phyloP scores from a whole-genome alignment of 2,888 invertebrate genomes.

The Neria commutata region DNA sequence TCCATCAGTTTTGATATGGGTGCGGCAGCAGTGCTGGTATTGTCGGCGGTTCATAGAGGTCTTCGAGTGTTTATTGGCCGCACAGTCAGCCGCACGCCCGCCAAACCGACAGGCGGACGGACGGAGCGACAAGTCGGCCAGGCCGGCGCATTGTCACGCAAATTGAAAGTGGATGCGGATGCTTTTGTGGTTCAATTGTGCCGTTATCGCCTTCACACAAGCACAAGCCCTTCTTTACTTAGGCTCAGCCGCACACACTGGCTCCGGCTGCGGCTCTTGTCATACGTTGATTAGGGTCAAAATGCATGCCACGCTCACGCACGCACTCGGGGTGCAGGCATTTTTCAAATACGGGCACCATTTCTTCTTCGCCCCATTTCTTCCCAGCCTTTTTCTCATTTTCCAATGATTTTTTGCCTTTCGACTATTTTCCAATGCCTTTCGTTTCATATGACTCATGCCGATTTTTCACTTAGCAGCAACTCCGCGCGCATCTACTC shows the following conservation, averaged over 20 bases:
- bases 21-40: slow-evolving; percentile 7
- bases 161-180: slow-evolving; percentile 14
- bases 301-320: slow-evolving; percentile 2
- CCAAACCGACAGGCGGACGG: background rate
- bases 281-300: slow-evolving; percentile 18
- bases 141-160: slow-evolving; percentile 19
- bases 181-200: background rate
- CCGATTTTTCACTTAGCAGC: too few species aligned
- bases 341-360: too few species aligned
- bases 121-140: slow-evolving; percentile 1
- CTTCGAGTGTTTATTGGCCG: slow-evolving; percentile 5
- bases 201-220: slow-evolving; percentile 6
- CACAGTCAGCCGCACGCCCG: background rate
- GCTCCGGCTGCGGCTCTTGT: too few species aligned
- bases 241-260: too few species aligned
- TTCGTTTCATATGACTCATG: too few species aligned
- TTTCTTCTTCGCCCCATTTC: too few species aligned
- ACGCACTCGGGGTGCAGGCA: too few species aligned
- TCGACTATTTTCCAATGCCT: too few species aligned
- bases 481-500: too few species aligned
- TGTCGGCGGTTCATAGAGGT: background rate
- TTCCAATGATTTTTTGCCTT: too few species aligned
- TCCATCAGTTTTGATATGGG: slow-evolving; percentile 41
- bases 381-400: too few species aligned
- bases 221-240: slow-evolving; percentile 16